Evolutionary conservation across 1,140 invertebrate species (phyloP).

Genomic region (Cydia splendana): DNA sequence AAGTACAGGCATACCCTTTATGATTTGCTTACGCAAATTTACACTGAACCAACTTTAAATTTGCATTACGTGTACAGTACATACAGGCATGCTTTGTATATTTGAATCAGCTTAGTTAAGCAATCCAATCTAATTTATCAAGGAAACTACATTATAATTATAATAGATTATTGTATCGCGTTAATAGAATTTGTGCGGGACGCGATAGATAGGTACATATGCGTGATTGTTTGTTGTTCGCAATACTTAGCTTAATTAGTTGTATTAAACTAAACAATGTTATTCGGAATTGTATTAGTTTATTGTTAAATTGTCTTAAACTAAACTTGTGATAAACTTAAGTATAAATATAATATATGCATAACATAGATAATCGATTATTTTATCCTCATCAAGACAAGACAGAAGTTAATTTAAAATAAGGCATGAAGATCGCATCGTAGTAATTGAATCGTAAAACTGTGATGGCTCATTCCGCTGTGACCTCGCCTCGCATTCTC

Average conservation of each 20-base stretch:
- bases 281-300: neutral
- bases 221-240: neutral
- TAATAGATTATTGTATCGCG: slow-evolving; percentile 26
- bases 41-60: slow-evolving; percentile 2
- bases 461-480: slow-evolving; percentile 30
- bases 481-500: slow-evolving; percentile 29
- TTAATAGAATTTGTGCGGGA: slow-evolving; percentile 18
- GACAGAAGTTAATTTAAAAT: slow-evolving; percentile 26
- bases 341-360: neutral
- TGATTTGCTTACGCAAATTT: neutral
- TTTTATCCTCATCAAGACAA: slow-evolving; percentile 9
- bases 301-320: neutral
- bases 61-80: slow-evolving; percentile 9
- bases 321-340: neutral
- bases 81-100: neutral
- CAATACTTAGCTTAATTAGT: neutral
- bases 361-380: neutral
- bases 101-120: slow-evolving; percentile 1
- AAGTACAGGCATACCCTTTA: slow-evolving; percentile 7
- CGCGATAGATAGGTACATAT: neutral
- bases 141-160: slow-evolving; percentile 26
- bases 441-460: slow-evolving; percentile 31
- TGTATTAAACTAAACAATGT: slow-evolving; percentile 10
- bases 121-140: slow-evolving; percentile 22
- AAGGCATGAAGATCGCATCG: slow-evolving; percentile 26